These are phyloP conservation scores for Octomys mimax DNA, from an alignment of 2,797 vertebrate genomes.

Conservation along the genomic window DNA sequence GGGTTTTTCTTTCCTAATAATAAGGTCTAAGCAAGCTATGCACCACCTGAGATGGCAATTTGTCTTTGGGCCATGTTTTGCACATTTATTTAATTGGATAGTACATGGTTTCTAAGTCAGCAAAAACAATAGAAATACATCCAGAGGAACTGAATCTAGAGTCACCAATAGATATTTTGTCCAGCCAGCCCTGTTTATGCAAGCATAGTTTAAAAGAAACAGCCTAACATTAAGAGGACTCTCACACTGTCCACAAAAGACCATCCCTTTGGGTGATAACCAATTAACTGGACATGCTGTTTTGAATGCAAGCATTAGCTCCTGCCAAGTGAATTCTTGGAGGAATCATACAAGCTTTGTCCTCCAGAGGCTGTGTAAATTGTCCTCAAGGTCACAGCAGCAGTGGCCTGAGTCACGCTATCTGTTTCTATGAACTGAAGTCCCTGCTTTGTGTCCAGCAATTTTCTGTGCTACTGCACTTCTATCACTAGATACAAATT, in stretches of 20 bases:
- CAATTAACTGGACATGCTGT: not conserved
- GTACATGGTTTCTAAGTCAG: constrained; percentile 81
- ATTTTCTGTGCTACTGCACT: constrained; percentile 54
- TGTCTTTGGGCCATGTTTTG: constrained; percentile 80
- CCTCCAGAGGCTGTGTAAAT: constrained; percentile 54
- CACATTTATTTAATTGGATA: constrained; percentile 82
- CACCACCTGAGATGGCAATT: constrained; percentile 77
- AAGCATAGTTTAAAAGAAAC: constrained; percentile 48
- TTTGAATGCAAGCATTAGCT: constrained; percentile 53
- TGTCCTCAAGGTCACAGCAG: constrained; percentile 3
- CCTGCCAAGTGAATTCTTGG: not conserved
- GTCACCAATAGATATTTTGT: not conserved
- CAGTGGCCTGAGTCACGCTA: constrained; percentile 52
- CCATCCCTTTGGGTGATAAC: not conserved
- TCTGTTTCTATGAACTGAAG: constrained; percentile 74
- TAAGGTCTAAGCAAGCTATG: constrained; percentile 41
- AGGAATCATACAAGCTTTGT: not conserved
- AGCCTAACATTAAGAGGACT: constrained; percentile 26
- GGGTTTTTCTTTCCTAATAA: constrained; percentile 71
- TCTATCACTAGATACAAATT: constrained; percentile 79
- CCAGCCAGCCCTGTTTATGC: not conserved
- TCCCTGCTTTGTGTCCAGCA: constrained; percentile 58
- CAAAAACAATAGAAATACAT: constrained; percentile 80
- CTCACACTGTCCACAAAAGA: not conserved
- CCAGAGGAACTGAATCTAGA: constrained; percentile 54